Base-by-base conservation (phyloP, 2,888 invertebrate species). In the Heterodera filipjevi region DNA sequence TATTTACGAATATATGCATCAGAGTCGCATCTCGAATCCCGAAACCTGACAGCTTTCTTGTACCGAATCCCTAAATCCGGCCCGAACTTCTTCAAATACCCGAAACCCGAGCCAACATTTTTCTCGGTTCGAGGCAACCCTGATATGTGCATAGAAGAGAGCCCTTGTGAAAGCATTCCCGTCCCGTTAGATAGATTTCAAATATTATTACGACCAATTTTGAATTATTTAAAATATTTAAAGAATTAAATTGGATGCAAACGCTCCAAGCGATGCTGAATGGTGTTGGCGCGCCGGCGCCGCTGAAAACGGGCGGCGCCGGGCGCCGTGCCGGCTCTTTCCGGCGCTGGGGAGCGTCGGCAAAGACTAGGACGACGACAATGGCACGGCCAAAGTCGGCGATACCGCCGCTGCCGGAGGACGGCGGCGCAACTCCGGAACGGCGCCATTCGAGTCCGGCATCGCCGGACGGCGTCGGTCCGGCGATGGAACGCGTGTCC, bases 361-460 rank as follows among this genome's bases (percentile, higher is more conserved):
- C 33, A 32, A 12, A 49, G 35, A n/a, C 53, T 19, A 53, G 22
- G 71, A 6, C 33, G 22, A 39, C 33, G 39, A 10, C 39, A 27
- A 32, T 27, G 35, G 46, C 39, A 12, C 49, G 49, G 16, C 49
- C 49, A 49, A 49, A 49, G 49, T 49, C 33, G 72, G 8, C 35
- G 6, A n/a, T 16, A 27, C 22, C 33, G 72, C 0, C 35, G 6
- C 44, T 16, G 44, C 22, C 72, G 35, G 22, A 19, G 70, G 27
- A 10, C 27, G 68, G 32, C 6, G 68, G 8, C 19, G 53, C 27
- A 30, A 74, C 35, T 16, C 6, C 12, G 19, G 73, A 19, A 19
- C 71, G 70, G 16, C 71, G 77, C 27, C 77, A 66, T 30, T 77
- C 71, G 14, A 71, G 75, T 33, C 75, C 75, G 22, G 75, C 75